These are phyloP conservation scores for Xenopus borealis DNA, from an alignment of 2,113 vertebrate species.

Conservation along the genomic window DNA sequence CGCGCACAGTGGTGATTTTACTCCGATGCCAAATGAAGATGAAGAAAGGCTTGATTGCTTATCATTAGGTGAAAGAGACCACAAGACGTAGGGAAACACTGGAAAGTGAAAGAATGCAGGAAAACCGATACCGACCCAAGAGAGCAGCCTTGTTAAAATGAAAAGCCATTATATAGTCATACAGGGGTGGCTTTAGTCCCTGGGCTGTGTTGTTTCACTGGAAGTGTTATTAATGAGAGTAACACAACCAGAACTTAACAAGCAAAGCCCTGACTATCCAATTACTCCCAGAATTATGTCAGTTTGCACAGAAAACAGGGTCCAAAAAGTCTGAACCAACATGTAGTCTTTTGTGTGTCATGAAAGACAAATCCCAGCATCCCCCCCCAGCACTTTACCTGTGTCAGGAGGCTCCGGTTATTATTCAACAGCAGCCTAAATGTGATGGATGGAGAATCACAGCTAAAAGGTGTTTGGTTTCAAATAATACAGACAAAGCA, in stretches of 20 bases:
- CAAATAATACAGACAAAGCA: too few relatives aligned
- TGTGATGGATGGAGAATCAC: too few relatives aligned
- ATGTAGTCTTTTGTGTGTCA: too few relatives aligned
- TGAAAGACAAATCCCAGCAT: too few relatives aligned
- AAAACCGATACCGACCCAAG: neutral
- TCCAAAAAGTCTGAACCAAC: too few relatives aligned
- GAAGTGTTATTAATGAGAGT: neutral
- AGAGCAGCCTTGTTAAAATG: neutral
- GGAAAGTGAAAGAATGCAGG: neutral
- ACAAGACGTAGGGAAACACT: neutral
- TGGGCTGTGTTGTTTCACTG: neutral
- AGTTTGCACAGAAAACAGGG: too few relatives aligned
- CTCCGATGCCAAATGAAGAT: neutral
- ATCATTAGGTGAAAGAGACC: neutral
- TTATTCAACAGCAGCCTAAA: too few relatives aligned
- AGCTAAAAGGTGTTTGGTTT: too few relatives aligned
- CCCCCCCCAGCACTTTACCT: too few relatives aligned
- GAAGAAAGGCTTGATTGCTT: conserved; percentile 11
- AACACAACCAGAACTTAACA: neutral
- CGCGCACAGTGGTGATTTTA: neutral
- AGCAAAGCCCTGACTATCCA: neutral
- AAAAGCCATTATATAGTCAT: neutral
- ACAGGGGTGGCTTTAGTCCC: neutral
- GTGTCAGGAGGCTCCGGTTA: too few relatives aligned
- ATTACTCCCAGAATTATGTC: neutral